Conservation (phyloP, 2,113 vertebrate genomes). For the Pterocles orientalis region DNA sequence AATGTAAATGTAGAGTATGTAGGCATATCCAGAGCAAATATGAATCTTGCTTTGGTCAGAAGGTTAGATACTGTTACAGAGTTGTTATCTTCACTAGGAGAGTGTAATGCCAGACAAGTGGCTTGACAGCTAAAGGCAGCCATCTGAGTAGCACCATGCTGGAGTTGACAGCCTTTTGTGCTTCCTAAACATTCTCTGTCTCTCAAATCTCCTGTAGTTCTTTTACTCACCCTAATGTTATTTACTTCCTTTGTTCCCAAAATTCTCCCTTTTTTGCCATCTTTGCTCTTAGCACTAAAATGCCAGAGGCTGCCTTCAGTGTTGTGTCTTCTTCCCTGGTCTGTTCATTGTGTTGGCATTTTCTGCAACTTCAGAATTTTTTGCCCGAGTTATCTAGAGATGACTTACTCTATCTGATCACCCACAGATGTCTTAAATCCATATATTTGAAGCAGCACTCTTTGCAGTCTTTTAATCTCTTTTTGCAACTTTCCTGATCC, state of each 20-base stretch:
- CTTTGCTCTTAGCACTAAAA: background rate
- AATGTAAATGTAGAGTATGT: background rate
- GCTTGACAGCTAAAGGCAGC: background rate
- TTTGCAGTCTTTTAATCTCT: background rate
- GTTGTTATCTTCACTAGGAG: background rate
- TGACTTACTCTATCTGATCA: background rate
- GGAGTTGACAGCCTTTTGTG: background rate
- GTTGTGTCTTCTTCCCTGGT: accelerated
- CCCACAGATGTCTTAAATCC: background rate
- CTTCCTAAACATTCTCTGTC: background rate
- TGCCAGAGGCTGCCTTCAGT: background rate
- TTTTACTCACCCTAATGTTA: background rate
- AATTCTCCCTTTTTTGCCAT: background rate
- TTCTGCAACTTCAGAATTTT: background rate
- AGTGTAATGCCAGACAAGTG: background rate
- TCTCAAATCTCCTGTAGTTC: background rate
- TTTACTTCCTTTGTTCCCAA: background rate
- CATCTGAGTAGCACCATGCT: background rate
- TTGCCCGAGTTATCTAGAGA: background rate
- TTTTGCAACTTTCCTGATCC: background rate
- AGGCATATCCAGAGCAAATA: background rate
- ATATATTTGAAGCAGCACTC: accelerated
- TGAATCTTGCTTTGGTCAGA: background rate
- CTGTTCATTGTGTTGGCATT: background rate
- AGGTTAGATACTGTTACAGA: background rate